Base-by-base conservation (phyloP, 1,140 invertebrate species). In the Apis laboriosa region DNA sequence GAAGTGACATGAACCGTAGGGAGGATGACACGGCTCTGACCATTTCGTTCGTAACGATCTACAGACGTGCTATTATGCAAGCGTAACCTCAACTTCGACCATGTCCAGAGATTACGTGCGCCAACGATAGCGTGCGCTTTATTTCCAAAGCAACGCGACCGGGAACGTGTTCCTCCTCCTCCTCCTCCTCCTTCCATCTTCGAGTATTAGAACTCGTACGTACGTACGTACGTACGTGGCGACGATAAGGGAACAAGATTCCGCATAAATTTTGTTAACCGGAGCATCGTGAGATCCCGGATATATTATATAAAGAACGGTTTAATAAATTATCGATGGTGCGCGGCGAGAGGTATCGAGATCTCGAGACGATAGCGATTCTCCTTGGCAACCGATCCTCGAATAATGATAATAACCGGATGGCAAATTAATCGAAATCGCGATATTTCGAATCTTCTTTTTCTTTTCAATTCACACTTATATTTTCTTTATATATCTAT, bases 41-140 rank as follows among this genome's bases (percentile, higher is more conserved):
- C 82, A 80, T 84, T 89, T 84, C 55, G 68, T 84, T 74, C 73
- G 80, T 88, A 77, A 87, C 86, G 81, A 89, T 75, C 73, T 68
- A 78, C 68, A 74, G 84, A 67, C 82, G 73, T 49, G 72, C 67
- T 80, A 81, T 84, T 86, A 78, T 85, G 76, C 85, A 88, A 88
- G 55, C 51, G 78, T 82, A 87, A 85, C 60, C 61, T 81, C 71
- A 85, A 71, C 74, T 75, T 84, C 70, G 82, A 66, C 80, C 60
- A 56, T 82, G 81, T 68, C 68, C 73, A 67, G 72, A 82, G 75
- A 84, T 87, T 80, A 83, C 79, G 61, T 58, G 66, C 70, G 72
- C 17, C n/a, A 58, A 66, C 82, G 51, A 66, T 78, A 49, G 12
- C 56, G 21, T 13, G 53, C 24, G 51, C 67, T 63, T 70, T 60